A percentile compares a stretch with the other conserved stretches of the same genome.
Evolutionary conservation across 2,113 vertebrate genomes (phyloP).

Genomic region (Gymnorhina tibicen): DNA sequence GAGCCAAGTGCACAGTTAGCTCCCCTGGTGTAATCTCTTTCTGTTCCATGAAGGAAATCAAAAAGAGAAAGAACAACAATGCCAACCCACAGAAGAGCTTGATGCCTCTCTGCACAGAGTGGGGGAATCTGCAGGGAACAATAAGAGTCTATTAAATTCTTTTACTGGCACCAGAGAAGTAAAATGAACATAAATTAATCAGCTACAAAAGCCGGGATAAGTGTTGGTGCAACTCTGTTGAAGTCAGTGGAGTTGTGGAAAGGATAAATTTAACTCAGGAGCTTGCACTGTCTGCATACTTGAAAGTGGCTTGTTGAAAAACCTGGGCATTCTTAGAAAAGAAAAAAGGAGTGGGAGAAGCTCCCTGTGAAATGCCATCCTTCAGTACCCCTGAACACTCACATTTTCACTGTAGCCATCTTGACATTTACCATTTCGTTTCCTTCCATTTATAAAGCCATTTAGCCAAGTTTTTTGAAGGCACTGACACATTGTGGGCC

Average conservation of each 20-base stretch:
- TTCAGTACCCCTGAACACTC: background rate
- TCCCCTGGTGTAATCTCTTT: constrained; percentile 46
- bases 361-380: constrained; percentile 30
- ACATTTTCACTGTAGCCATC: background rate
- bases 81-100: constrained; percentile 30
- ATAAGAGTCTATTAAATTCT: constrained; percentile 49
- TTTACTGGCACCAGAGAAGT: background rate
- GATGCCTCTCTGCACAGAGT: background rate
- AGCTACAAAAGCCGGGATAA: constrained; percentile 18
- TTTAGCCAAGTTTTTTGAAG: background rate
- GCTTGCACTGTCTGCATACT: background rate
- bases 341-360: background rate
- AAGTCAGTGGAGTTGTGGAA: background rate
- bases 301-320: constrained; percentile 23
- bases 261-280: constrained; percentile 27
- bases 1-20: background rate
- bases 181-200: constrained; percentile 55
- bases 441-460: constrained; percentile 25
- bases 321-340: background rate
- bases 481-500: background rate
- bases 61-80: constrained; percentile 51
- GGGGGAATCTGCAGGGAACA: constrained; percentile 21
- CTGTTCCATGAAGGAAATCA: constrained; percentile 55
- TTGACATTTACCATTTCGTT: constrained; percentile 16
- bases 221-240: constrained; percentile 17